Evolutionary conservation across 2,888 invertebrate species (phyloP).

Genomic region (Listrodromus nycthemerus): DNA sequence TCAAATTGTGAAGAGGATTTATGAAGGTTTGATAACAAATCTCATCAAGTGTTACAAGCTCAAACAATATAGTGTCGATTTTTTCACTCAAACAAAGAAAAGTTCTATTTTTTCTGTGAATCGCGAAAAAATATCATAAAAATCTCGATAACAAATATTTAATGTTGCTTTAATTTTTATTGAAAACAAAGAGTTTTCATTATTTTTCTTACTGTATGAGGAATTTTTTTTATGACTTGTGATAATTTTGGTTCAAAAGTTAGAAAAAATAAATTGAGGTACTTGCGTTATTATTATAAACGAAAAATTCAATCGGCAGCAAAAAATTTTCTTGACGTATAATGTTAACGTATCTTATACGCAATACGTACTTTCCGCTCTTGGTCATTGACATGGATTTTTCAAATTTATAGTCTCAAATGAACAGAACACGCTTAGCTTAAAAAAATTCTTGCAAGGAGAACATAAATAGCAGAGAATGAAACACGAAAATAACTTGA

Average conservation of each 20-base stretch:
- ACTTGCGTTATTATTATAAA: no score
- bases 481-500: no score
- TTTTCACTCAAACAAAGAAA: background rate
- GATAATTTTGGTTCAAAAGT: no score
- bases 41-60: conserved; percentile 1
- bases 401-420: background rate
- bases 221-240: no score
- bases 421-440: background rate
- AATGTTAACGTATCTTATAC: background rate
- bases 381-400: background rate
- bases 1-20: background rate
- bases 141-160: no score
- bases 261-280: no score
- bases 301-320: background rate
- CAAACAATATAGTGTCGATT: background rate
- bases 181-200: background rate
- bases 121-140: no score
- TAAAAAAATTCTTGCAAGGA: background rate
- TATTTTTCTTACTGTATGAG: no score
- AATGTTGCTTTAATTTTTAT: no score
- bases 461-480: background rate
- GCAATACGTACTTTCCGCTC: background rate
- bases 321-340: background rate
- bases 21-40: conserved; percentile 26
- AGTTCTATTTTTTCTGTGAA: background rate